Percentiles rank a stretch among this genome's conserved stretches.
Evolutionary conservation across 2,888 invertebrate species (phyloP).

Genomic region (Oligia fasciuncula): DNA sequence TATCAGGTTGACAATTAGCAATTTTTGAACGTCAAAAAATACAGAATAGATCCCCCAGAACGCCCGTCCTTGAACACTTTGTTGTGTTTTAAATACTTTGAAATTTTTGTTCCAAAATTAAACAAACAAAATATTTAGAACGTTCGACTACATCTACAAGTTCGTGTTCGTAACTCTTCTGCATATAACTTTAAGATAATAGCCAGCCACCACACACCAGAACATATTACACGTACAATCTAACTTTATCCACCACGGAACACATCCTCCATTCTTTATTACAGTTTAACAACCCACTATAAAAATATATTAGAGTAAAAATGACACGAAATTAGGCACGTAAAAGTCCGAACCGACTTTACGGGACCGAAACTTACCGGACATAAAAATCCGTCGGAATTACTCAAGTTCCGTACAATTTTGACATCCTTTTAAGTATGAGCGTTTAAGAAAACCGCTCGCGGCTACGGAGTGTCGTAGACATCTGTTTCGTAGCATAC

Average conservation of each 20-base stretch:
- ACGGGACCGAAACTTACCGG: constrained; percentile 47
- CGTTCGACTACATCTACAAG: not conserved
- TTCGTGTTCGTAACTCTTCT: constrained; percentile 7
- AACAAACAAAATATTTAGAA: not conserved
- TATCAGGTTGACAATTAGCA: not conserved
- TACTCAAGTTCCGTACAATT: constrained; percentile 61
- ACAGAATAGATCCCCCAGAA: not conserved
- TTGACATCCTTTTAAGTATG: constrained; percentile 63
- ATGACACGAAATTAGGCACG: constrained; percentile 59
- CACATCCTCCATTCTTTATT: constrained; percentile 49
- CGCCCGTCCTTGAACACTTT: not conserved
- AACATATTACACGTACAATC: constrained; percentile 33
- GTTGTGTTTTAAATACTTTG: not conserved
- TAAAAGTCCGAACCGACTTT: constrained; percentile 54
- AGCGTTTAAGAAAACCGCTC: constrained; percentile 61
- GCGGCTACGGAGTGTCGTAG: constrained; percentile 58
- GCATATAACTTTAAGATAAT: constrained; percentile 15
- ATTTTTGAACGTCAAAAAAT: too few species aligned
- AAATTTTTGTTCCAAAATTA: not conserved
- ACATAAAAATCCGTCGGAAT: constrained; percentile 63
- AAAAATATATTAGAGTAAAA: constrained; percentile 61
- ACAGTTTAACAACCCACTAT: constrained; percentile 59
- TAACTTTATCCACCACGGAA: constrained; percentile 29
- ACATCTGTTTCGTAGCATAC: constrained; percentile 62
- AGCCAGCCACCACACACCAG: not conserved